phyloP scores from a whole-genome alignment of 2,888 invertebrate species.

The Syrphus vitripennis region DNA sequence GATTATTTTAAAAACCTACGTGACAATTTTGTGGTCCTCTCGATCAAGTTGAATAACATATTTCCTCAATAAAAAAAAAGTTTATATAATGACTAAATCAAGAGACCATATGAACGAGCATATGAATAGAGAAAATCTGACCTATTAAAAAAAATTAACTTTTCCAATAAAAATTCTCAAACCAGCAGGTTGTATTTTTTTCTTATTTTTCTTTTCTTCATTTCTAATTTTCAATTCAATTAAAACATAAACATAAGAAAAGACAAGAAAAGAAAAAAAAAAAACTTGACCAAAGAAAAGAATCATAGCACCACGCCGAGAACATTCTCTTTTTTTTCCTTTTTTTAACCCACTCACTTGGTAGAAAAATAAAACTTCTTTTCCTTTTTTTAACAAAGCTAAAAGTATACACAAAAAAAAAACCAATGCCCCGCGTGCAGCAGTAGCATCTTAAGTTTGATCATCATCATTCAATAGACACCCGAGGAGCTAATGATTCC shows the following conservation, averaged over 20 bases:
- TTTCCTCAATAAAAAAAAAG: background rate
- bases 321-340: conserved; percentile 20
- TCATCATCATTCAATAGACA: background rate
- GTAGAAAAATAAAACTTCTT: conserved; percentile 10
- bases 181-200: background rate
- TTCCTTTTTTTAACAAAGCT: background rate
- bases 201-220: background rate
- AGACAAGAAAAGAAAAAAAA: background rate
- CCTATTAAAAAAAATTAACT: conserved; percentile 4
- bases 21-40: background rate
- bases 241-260: conserved; percentile 38
- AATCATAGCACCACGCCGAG: conserved; percentile 8
- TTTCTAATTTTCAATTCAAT: conserved; percentile 17
- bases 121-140: background rate
- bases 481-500: conserved; percentile 45
- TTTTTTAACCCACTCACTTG: background rate
- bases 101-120: background rate
- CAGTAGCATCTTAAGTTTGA: conserved; percentile 15
- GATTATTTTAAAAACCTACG: background rate
- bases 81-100: background rate
- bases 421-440: conserved; percentile 21
- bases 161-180: background rate
- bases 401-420: background rate
- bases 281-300: background rate
- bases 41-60: background rate